Evolutionary conservation across 2,113 vertebrate species (phyloP).

Genomic region (Morphnarchus princeps): DNA sequence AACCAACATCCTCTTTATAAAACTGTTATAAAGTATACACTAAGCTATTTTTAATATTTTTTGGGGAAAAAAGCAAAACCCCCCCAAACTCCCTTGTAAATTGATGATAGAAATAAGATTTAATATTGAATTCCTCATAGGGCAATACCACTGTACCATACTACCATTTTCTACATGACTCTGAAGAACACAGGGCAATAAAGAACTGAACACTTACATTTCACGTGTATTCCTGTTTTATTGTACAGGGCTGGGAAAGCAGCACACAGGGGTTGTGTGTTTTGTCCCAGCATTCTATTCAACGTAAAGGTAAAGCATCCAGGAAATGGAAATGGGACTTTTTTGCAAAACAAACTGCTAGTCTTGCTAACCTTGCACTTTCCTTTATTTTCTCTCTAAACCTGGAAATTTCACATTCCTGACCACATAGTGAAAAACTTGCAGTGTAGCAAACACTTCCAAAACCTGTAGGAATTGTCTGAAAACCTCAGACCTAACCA

Average conservation of each 20-base stretch:
- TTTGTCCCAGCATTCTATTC: not conserved
- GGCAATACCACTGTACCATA: not conserved
- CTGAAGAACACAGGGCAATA: not conserved
- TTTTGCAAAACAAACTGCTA: not conserved
- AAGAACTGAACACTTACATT: not conserved
- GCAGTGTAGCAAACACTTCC: not conserved
- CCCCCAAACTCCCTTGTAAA: not conserved
- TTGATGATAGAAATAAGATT: not conserved
- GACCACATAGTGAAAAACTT: not conserved
- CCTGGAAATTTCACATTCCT: not conserved
- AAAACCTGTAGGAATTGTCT: not conserved
- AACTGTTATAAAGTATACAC: not conserved
- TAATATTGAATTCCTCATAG: not conserved
- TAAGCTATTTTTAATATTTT: not conserved
- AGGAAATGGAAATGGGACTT: not conserved
- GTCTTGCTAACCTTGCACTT: not conserved
- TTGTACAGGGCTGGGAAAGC: not conserved
- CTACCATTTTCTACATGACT: not conserved
- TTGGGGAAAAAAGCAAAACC: fast-evolving
- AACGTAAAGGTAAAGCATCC: not conserved
- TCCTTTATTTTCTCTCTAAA: not conserved
- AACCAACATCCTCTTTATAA: not conserved
- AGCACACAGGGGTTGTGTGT: not conserved
- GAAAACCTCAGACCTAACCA: not conserved
- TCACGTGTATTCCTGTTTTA: not conserved